Base-by-base conservation (phyloP, 2,113 vertebrate species). In the Phoxinus phoxinus region DNA sequence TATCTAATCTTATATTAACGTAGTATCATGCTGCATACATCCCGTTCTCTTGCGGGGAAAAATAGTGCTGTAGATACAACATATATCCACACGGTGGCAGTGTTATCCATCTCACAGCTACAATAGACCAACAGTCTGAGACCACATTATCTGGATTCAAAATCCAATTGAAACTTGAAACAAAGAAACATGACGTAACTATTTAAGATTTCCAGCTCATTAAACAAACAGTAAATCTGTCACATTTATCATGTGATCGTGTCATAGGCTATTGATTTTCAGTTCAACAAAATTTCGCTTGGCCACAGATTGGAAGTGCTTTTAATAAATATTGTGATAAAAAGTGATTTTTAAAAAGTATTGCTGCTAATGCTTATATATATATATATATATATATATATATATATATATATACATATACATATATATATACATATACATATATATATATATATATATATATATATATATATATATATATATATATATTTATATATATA, bases 51-150 rank as follows among this genome's bases (percentile, higher is more conserved):
- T 72, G 17, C 1, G 41, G 41, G 41, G 6, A 37, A 41, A 69
- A 69, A 71, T 4, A 41, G 51, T 56, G 35, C 17, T 81, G 76
- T 58, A 69, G 4, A 3, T 17, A 56, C 32, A 32, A n/a, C 1
- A 5, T 2, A 3, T 3, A 3, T 41, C 87, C 87, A 88, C 87
- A 61, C 6, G 73, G 63, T 37, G 87, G 63, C 84, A 76, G 65
- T 51, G 63, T 41, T 82, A 27, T 77, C 61, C 83, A 61, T 19
- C 51, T 19, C 6, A 23, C 30, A 0, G 25, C n/a, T 17, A 58
- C 23, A 6, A 48, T 4, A 61, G 2, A 13, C 27, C 6, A 19
- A 1, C 6, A 1, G 21, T 27, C 2, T 37, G 46, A 72, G 46
- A 27, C 4, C 10, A 63, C 11, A 27, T 63, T 27, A 27, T 27